phyloP scores from a whole-genome alignment of 2,113 vertebrate species.

The Nibea coibor region DNA sequence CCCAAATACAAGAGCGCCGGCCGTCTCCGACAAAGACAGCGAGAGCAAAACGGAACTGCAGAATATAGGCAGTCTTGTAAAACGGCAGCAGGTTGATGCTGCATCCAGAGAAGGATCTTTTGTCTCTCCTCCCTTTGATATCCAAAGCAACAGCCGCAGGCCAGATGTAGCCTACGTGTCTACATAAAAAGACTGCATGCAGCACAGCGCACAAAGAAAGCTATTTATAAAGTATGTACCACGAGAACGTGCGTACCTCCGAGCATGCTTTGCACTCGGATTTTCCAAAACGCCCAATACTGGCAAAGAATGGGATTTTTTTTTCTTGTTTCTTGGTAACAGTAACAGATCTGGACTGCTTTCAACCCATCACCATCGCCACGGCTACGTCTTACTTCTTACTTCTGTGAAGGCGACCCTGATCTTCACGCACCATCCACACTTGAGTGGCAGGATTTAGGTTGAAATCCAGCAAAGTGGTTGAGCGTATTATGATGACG shows the following conservation, averaged over 20 bases:
- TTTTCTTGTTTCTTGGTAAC: background rate
- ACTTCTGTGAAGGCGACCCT: background rate
- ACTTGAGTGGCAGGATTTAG: background rate
- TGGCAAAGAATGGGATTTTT: background rate
- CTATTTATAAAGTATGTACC: constrained; percentile 51
- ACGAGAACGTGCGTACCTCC: constrained; percentile 37
- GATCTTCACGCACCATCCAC: background rate
- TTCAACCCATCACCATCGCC: constrained; percentile 20
- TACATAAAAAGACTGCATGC: constrained; percentile 35
- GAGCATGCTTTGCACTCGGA: constrained; percentile 16
- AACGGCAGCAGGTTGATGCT: constrained; percentile 45
- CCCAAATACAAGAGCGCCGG: background rate
- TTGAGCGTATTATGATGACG: constrained; percentile 1
- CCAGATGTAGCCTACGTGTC: constrained; percentile 53
- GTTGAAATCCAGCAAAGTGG: constrained; percentile 1
- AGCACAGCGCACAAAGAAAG: constrained; percentile 36
- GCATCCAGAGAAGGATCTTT: constrained; percentile 25
- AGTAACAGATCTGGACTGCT: constrained; percentile 1
- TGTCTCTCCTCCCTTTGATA: constrained; percentile 44
- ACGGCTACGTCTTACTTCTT: constrained; percentile 3
- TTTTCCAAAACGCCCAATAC: background rate
- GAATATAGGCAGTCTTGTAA: constrained; percentile 16
- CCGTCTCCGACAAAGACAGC: background rate
- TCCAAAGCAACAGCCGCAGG: constrained; percentile 49
- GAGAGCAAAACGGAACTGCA: background rate